These are phyloP conservation scores for Apantesis nais DNA, from an alignment of 2,888 invertebrate species.

Conservation along the genomic window DNA sequence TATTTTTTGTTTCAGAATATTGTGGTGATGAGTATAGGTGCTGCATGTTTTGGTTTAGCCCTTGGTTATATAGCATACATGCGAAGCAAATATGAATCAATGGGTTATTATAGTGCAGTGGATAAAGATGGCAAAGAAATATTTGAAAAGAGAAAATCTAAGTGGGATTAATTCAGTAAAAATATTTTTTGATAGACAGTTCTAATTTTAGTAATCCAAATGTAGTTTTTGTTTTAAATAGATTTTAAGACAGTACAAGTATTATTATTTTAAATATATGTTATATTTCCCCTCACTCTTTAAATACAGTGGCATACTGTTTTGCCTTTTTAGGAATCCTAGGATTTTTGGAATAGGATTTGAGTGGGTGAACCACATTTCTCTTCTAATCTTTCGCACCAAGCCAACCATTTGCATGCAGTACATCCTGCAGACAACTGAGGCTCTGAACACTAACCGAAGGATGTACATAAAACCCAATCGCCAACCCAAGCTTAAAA, in stretches of 20 bases:
- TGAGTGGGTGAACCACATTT: no score
- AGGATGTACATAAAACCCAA: no score
- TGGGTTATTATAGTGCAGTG: conserved; percentile 93
- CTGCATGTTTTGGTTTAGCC: conserved; percentile 90
- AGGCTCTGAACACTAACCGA: no score
- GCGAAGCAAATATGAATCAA: conserved; percentile 91
- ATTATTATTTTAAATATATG: not conserved
- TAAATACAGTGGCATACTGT: no score
- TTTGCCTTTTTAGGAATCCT: no score
- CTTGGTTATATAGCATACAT: conserved; percentile 94
- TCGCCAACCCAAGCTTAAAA: no score
- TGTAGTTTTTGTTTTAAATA: not conserved
- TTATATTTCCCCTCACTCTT: no score
- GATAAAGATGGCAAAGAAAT: conserved; percentile 91
- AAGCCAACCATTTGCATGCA: no score
- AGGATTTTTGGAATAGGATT: no score
- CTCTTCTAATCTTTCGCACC: no score
- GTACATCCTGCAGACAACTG: no score
- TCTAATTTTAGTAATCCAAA: conserved; percentile 39
- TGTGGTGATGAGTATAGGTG: conserved; percentile 92
- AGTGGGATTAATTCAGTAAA: conserved; percentile 87
- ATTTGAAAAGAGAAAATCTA: conserved; percentile 91
- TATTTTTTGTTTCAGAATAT: conserved; percentile 89
- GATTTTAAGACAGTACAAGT: not conserved
- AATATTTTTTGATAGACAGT: not conserved